Evolutionary conservation across 2,113 vertebrate species (phyloP).

Genomic region (Gulo gulo): DNA sequence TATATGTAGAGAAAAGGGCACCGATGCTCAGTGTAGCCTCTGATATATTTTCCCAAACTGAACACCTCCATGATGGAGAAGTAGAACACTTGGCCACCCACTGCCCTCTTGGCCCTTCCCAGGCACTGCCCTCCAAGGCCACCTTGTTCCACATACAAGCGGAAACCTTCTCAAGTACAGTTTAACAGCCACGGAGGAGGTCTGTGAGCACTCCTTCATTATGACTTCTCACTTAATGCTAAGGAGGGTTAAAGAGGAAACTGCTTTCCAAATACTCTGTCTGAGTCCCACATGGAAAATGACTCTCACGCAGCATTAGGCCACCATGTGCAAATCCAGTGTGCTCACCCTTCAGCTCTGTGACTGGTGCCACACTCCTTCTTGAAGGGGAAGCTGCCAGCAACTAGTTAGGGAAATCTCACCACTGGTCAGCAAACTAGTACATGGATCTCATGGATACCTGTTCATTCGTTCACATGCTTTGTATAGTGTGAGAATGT

Average conservation of each 20-base stretch:
- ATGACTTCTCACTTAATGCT: neutral
- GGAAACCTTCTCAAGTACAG: neutral
- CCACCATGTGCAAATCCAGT: neutral
- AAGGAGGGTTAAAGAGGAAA: neutral
- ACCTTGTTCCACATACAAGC: neutral
- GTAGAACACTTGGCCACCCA: neutral
- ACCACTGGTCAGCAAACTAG: neutral
- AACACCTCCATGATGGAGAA: neutral
- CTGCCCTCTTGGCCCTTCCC: neutral
- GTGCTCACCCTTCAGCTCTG: neutral
- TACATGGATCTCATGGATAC: neutral
- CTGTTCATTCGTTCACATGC: neutral
- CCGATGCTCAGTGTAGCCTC: neutral
- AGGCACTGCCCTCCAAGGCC: neutral
- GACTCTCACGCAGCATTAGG: conserved; percentile 6
- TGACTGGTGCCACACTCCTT: neutral
- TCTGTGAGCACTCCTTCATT: neutral
- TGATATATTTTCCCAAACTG: neutral
- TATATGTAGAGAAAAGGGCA: neutral
- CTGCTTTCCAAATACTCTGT: neutral
- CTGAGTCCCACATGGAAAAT: neutral
- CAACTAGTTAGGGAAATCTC: neutral
- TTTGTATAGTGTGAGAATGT: neutral
- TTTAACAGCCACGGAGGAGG: neutral
- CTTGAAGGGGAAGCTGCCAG: neutral